phyloP scores from a whole-genome alignment of 2,888 invertebrate genomes.

The Euzophera pinguis region DNA sequence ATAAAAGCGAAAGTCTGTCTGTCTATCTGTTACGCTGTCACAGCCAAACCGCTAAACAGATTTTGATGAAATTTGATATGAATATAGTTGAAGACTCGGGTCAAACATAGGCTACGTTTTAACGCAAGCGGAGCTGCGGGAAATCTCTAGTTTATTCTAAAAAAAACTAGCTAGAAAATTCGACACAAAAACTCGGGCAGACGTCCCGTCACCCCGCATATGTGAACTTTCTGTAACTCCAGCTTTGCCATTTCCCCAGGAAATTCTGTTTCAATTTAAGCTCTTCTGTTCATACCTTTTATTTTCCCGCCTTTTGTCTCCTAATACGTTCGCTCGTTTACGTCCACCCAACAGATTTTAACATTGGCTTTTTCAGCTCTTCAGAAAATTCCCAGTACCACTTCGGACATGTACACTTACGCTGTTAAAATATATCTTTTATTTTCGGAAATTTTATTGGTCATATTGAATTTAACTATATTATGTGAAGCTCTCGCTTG shows the following conservation, averaged over 20 bases:
- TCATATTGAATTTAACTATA: background rate
- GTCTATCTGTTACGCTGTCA: too few relatives aligned
- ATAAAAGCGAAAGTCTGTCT: too few relatives aligned
- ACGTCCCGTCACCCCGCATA: background rate
- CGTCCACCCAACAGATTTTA: conserved; percentile 23
- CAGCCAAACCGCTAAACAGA: too few relatives aligned
- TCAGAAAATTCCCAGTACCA: background rate
- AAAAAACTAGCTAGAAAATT: background rate
- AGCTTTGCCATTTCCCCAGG: conserved; percentile 23
- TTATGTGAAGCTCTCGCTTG: too few relatives aligned
- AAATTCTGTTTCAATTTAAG: conserved; percentile 37
- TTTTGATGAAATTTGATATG: too few relatives aligned
- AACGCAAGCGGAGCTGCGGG: too few relatives aligned
- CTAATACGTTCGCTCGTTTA: conserved; percentile 25
- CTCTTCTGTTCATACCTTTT: conserved; percentile 21
- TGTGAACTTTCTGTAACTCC: conserved; percentile 10
- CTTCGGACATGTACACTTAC: background rate
- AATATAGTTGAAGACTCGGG: too few relatives aligned
- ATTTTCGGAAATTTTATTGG: background rate
- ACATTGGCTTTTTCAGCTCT: conserved; percentile 22
- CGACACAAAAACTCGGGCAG: background rate
- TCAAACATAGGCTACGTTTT: too few relatives aligned
- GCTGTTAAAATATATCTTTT: background rate
- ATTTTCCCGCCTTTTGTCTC: conserved; percentile 26
- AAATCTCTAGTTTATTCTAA: too few relatives aligned